Evolutionary conservation across 2,797 vertebrate species (phyloP), one percentile per base, ranked within the genome.

Genomic region (Sebastes taczanowskii): DNA sequence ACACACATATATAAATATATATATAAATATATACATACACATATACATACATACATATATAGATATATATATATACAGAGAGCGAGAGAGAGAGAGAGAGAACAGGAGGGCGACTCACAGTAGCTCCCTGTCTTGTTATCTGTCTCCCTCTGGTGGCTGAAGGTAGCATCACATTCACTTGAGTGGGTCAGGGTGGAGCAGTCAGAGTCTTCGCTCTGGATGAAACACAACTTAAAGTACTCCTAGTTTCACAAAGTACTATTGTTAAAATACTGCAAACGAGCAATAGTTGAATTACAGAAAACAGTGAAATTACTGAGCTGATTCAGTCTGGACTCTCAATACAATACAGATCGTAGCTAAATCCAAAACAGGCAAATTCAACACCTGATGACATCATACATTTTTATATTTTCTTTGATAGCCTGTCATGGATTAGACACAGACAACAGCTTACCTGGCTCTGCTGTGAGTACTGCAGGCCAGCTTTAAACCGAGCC

Each of bases 401-500:
- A 13, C 1, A 69, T n/a, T 29, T 35, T 35, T 42, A 13, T 1
- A 69, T n/a, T 29, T 35, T 35, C 8, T 53, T 42, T 59, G 14
- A 29, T 4, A 9, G 46, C 4, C 34, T 73, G 8, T 38, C 22
- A 38, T 14, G n/a, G 10, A 56, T 65, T 8, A 23, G 27, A 64
- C 27, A 53, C 34, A 76, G 6, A 6, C 3, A 74, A 59, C 6
- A 16, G 6, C 91, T 78, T 91, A 99, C 98, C 97, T 98, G 97
- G 92, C 95, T 96, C 68, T 95, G 95, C 87, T 96, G 96, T 10
- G 97, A 95, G 83, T 96, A 97, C 80, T 97, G 96, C 0, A 96
- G 92, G 5, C 96, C 96, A 5, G 97, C 93, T 96, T 98, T 98
- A 91, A 98, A 97, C 87, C 97, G 97, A 93, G 98, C 98, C 61